Evolutionary conservation across 2,113 vertebrate genomes (phyloP).

Genomic region (Megaleporinus macrocephalus): DNA sequence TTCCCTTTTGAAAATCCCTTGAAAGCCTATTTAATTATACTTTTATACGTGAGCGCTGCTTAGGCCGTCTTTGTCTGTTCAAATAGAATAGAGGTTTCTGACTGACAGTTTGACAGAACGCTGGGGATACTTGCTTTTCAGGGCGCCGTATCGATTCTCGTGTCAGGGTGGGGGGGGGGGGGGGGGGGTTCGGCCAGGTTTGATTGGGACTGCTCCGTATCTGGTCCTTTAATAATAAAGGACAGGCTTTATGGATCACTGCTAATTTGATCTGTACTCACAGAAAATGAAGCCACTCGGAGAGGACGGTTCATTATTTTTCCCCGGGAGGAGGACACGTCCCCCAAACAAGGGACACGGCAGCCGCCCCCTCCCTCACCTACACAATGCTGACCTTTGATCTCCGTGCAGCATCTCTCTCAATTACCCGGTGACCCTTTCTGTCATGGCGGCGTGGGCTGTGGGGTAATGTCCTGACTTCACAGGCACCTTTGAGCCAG

Average conservation of each 20-base stretch:
- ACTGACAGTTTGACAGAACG: conserved; percentile 38
- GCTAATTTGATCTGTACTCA: conserved; percentile 60
- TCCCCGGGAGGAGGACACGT: not conserved
- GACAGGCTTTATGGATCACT: conserved; percentile 38
- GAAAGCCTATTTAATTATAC: conserved; percentile 10
- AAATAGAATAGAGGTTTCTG: conserved; percentile 4
- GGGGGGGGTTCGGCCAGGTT: conserved; percentile 4
- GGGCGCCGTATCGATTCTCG: conserved; percentile 21
- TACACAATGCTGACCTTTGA: conserved; percentile 64
- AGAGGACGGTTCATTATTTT: conserved; percentile 53
- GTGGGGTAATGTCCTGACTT: conserved; percentile 23
- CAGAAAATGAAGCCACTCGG: conserved; percentile 44
- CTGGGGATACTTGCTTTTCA: conserved; percentile 2
- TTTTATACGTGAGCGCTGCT: conserved; percentile 14
- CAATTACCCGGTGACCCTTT: conserved; percentile 69
- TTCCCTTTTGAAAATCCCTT: not conserved
- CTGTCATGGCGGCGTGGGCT: conserved; percentile 55
- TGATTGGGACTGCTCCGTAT: conserved; percentile 43
- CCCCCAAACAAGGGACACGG: conserved; percentile 12
- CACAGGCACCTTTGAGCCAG: conserved; percentile 16
- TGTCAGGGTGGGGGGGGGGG: not conserved
- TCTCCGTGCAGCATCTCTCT: conserved; percentile 49
- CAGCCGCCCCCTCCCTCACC: not conserved
- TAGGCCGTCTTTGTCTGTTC: conserved; percentile 15
- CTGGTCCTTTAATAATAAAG: conserved; percentile 45